Evolutionary conservation across 2,888 invertebrate species (phyloP), one percentile per base, ranked within the genome.

Genomic region (Drosophila bunnanda): DNA sequence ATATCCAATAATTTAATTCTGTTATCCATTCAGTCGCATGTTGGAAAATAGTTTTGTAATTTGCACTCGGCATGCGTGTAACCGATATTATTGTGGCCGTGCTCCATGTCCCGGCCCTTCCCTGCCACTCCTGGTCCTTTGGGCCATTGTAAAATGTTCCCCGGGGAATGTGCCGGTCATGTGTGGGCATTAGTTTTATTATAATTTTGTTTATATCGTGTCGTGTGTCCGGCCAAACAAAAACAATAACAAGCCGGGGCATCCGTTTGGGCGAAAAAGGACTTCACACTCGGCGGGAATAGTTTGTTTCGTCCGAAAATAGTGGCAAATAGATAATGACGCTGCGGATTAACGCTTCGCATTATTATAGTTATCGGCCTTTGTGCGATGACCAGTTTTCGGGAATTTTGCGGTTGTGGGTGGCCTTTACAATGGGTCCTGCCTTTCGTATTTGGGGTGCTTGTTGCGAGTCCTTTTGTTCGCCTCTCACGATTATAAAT

Each of bases 1-100:
- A 86, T 86, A 86, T 86, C 85, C 85, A 86, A 86, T 86, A 88
- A 88, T 86, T 86, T 86, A 86, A 88, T 86, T 88, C 79, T 86
- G 88, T 86, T 88, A 85, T 85, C 86, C 86, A 85, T 88, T 81
- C 75, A 81, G 77, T 73, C 69, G 59, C 79, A 76, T 84, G 84
- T 82, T 74, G 77, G 62, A 84, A 86, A 82, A 86, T 86, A 88
- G 86, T 87, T 86, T 80, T 88, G 84, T 80, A 87, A 86, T 88
- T 87, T 86, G 80, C 78, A 77, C 79, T 75, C 77, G 75, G 84
- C 76, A 80, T 88, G 83, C 78, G 88, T 86, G 86, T 86, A 87
- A 88, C 86, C 88, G 89, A 89, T 89, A 88, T 88, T 85, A 83
- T 85, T 86, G 80, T 88, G 34, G 56, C 39, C 28, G 38, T 44